Evolutionary conservation across 2,888 invertebrate species (phyloP).

Genomic region (Phanerotoma sp.): DNA sequence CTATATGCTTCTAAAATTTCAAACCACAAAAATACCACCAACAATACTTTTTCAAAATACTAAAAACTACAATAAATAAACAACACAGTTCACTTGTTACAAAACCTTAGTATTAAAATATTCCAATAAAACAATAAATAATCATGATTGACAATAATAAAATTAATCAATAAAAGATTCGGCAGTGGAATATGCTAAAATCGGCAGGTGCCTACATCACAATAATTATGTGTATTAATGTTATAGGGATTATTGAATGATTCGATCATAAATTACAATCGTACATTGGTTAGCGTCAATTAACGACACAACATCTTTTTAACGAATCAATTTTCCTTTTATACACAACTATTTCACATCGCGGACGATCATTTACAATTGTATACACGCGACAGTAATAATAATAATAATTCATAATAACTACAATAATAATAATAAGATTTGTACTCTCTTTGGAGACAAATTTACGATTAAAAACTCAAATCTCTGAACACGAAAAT

Average conservation of each 20-base stretch:
- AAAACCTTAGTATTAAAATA: conserved; percentile 59
- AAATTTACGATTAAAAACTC: not conserved
- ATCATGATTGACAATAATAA: conserved; percentile 55
- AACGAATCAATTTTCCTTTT: conserved; percentile 8
- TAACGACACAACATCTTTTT: not conserved
- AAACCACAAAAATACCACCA: no score
- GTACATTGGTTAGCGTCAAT: conserved; percentile 36
- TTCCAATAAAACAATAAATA: conserved; percentile 58
- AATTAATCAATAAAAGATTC: conserved; percentile 55
- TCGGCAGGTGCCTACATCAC: conserved; percentile 50
- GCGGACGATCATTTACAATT: conserved; percentile 31
- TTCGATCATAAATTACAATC: conserved; percentile 47
- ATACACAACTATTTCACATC: conserved; percentile 35
- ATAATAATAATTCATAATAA: no score
- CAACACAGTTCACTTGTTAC: conserved; percentile 46
- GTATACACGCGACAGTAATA: conserved; percentile 26
- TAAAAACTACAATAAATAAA: not conserved
- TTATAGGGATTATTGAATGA: conserved; percentile 47
- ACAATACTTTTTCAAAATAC: not conserved
- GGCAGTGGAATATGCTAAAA: conserved; percentile 55
- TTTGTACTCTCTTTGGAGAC: conserved; percentile 11
- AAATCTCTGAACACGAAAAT: no score
- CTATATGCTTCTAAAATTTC: no score
- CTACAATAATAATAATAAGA: no score
- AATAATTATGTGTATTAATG: conserved; percentile 39